Percentiles rank a stretch among this genome's conserved stretches.
Conservation (phyloP, 2,797 vertebrate genomes). For the Acanthiza pusilla region DNA sequence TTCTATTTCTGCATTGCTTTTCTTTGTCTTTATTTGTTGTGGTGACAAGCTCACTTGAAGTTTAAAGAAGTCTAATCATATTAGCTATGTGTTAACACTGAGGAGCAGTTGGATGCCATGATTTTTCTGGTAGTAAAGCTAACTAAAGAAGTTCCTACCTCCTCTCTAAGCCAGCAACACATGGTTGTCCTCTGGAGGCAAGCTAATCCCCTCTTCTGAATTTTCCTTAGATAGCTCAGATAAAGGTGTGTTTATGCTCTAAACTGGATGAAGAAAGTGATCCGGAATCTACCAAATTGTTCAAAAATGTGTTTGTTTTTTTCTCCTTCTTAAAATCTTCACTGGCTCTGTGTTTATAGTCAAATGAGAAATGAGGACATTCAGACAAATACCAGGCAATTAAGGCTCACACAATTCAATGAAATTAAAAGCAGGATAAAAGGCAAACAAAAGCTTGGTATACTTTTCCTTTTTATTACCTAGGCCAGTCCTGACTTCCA, state of each 20-base stretch:
- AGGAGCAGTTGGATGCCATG: neutral
- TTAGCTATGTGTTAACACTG: neutral
- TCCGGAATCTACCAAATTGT: neutral
- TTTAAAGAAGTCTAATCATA: neutral
- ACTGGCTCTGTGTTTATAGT: neutral
- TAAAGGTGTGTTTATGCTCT: neutral
- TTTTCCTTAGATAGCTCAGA: neutral
- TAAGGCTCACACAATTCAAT: neutral
- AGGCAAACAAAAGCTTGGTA: neutral
- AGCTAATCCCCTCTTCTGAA: neutral
- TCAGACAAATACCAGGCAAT: neutral
- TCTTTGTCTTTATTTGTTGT: slow-evolving; percentile 9
- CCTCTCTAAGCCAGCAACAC: neutral
- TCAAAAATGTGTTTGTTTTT: rapidly evolving
- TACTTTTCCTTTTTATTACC: neutral
- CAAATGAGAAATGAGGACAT: neutral
- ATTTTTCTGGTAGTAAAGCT: neutral
- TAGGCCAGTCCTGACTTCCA: neutral
- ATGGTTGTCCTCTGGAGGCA: neutral
- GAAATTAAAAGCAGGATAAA: neutral
- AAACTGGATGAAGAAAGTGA: neutral
- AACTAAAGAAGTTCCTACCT: neutral
- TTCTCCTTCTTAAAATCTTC: neutral
- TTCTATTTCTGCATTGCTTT: neutral
- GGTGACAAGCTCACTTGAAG: neutral